These are phyloP conservation scores for Noctua pronuba DNA, from an alignment of 2,888 invertebrate species.

Conservation along the genomic window DNA sequence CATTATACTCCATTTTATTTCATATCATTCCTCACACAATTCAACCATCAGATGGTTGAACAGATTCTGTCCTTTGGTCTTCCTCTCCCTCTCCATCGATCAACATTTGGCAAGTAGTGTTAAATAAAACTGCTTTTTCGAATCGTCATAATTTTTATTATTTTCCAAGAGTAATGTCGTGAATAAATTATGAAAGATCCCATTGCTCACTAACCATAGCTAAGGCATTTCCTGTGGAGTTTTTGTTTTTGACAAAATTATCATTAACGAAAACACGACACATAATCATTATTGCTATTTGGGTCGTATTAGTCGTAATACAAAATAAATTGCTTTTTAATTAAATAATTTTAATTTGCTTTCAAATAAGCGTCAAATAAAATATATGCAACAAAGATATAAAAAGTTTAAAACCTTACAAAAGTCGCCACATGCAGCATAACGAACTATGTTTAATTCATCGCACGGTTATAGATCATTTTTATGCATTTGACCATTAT, in stretches of 20 bases:
- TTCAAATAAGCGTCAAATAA: slow-evolving; percentile 52
- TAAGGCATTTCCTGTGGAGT: slow-evolving; percentile 74
- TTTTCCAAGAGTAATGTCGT: slow-evolving; percentile 72
- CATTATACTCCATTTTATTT: neutral
- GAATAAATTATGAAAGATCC: slow-evolving; percentile 72
- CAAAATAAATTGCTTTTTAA: slow-evolving; percentile 29
- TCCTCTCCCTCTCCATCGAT: neutral
- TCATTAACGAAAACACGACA: slow-evolving; percentile 30
- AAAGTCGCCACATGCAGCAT: slow-evolving; percentile 30
- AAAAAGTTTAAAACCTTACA: slow-evolving; percentile 22
- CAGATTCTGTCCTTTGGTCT: neutral
- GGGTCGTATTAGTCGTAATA: slow-evolving; percentile 32
- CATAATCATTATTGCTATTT: slow-evolving; percentile 43
- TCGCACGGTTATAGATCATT: slow-evolving; percentile 39
- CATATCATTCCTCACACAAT: neutral
- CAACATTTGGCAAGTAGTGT: neutral
- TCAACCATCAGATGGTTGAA: too few relatives aligned
- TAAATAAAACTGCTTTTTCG: slow-evolving; percentile 65
- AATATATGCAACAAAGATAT: slow-evolving; percentile 17
- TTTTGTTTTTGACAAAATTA: slow-evolving; percentile 52
- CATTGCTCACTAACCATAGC: slow-evolving; percentile 80
- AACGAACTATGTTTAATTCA: slow-evolving; percentile 22
- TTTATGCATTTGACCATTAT: slow-evolving; percentile 50
- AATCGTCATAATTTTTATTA: slow-evolving; percentile 79
- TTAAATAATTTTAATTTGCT: slow-evolving; percentile 43